phyloP scores from a whole-genome alignment of 2,888 invertebrate genomes.

The Scrobipalpa costella region DNA sequence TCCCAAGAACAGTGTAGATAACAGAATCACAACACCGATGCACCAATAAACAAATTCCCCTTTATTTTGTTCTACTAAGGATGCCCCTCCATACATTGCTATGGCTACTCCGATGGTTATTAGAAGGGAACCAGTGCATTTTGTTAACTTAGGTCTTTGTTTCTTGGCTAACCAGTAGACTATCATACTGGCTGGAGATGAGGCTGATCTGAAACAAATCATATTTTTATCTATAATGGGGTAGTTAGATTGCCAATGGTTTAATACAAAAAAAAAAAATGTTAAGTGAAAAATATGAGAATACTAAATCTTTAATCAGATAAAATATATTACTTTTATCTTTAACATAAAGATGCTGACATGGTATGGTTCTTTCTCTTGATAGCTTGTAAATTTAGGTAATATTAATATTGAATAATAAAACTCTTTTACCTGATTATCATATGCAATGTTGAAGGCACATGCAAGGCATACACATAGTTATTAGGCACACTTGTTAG shows the following conservation, averaged over 20 bases:
- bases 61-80: conserved; percentile 53
- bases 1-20: conserved; percentile 63
- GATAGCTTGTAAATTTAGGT: too few species aligned
- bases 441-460: conserved; percentile 75
- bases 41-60: conserved; percentile 67
- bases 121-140: conserved; percentile 64
- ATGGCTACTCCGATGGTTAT: conserved; percentile 65
- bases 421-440: conserved; percentile 63
- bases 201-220: conserved; percentile 61
- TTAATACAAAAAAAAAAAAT: too few species aligned
- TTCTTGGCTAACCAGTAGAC: conserved; percentile 66
- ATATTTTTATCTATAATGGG: conserved; percentile 19
- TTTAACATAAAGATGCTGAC: too few species aligned
- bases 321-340: too few species aligned
- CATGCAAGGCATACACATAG: conserved; percentile 75
- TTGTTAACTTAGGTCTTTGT: conserved; percentile 56
- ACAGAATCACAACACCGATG: conserved; percentile 62
- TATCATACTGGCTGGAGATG: conserved; percentile 72
- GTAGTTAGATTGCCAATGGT: background rate
- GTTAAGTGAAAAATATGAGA: too few species aligned
- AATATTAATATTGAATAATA: too few species aligned
- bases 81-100: conserved; percentile 70
- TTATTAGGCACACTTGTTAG: conserved; percentile 73
- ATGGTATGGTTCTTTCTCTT: too few species aligned
- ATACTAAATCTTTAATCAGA: background rate